These are phyloP conservation scores for Pelagia noctiluca DNA, from an alignment of 30 jellyfish, hydroid and myxozoan species.

Conservation along the genomic window DNA sequence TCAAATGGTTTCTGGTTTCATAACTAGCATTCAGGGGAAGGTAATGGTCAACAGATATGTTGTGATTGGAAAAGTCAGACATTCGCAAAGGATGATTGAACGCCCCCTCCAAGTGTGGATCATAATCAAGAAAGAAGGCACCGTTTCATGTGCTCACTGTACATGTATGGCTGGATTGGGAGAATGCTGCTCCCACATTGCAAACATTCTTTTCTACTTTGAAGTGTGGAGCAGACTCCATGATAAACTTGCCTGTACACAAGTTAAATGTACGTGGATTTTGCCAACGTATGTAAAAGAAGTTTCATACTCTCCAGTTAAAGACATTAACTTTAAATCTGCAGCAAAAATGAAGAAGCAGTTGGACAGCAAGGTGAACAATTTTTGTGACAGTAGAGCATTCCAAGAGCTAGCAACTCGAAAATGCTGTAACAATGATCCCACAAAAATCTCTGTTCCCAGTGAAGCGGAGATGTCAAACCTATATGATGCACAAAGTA, in stretches of 20 bases:
- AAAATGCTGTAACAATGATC: not conserved
- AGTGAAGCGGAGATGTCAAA: slow-evolving; percentile 19
- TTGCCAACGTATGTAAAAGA: slow-evolving; percentile 26
- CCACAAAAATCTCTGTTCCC: slow-evolving; percentile 6
- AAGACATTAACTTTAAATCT: slow-evolving; percentile 21
- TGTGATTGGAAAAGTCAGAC: slow-evolving; percentile 36
- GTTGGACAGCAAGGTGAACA: not conserved
- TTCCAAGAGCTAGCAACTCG: not conserved
- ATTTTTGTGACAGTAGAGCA: too few species aligned
- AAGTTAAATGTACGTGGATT: slow-evolving; percentile 54
- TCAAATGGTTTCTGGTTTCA: slow-evolving; percentile 41
- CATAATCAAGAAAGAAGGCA: slow-evolving; percentile 9
- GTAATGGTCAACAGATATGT: not conserved
- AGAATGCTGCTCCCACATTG: slow-evolving; percentile 49
- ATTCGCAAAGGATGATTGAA: slow-evolving; percentile 59
- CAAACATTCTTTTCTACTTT: slow-evolving; percentile 46
- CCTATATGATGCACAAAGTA: slow-evolving; percentile 3
- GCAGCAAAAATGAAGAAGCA: not conserved
- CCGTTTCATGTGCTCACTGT: slow-evolving; percentile 45
- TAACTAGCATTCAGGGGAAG: slow-evolving; percentile 24
- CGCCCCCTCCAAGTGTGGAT: slow-evolving; percentile 30
- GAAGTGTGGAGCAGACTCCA: slow-evolving; percentile 35
- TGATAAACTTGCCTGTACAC: slow-evolving; percentile 34
- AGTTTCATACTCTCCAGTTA: not conserved
- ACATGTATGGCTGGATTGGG: slow-evolving; percentile 50